Conservation (phyloP, 92 coral and sea anemone species). For the Desmophyllum pertusum region DNA sequence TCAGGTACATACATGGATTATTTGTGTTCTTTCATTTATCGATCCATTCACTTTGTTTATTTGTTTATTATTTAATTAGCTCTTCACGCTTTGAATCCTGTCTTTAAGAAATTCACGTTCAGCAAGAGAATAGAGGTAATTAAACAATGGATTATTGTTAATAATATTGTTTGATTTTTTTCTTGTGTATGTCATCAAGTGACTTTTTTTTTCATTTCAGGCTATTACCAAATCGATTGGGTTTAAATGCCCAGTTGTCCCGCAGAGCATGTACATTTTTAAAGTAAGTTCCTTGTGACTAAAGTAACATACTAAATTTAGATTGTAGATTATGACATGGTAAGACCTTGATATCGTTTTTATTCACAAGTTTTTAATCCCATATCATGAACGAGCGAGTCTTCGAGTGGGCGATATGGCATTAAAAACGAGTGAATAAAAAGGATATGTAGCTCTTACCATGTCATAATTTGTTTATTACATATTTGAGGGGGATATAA, state of each 20-base stretch:
- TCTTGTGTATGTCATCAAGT: neutral
- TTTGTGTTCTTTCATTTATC: too few relatives aligned
- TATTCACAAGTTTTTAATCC: too few relatives aligned
- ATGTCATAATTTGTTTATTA: too few relatives aligned
- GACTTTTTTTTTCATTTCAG: slow-evolving; percentile 23
- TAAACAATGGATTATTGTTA: neutral
- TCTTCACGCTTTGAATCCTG: slow-evolving; percentile 87
- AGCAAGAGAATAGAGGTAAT: slow-evolving; percentile 76
- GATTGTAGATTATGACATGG: too few relatives aligned
- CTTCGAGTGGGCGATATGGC: too few relatives aligned
- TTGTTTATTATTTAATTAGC: slow-evolving; percentile 43
- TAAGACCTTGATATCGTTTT: too few relatives aligned
- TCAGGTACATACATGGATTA: too few relatives aligned
- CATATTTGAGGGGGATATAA: too few relatives aligned
- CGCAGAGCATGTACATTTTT: slow-evolving; percentile 98
- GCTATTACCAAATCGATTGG: slow-evolving; percentile 73
- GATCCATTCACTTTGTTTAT: neutral
- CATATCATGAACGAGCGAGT: too few relatives aligned
- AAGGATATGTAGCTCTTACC: too few relatives aligned
- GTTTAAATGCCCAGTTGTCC: slow-evolving; percentile 78
- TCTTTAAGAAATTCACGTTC: slow-evolving; percentile 82
- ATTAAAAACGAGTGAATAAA: too few relatives aligned
- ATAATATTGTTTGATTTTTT: neutral
- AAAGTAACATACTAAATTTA: too few relatives aligned
- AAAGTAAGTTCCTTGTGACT: slow-evolving; percentile 53